A percentile compares a stretch with the other conserved stretches of the same genome.
Conservation (phyloP, 35 echinoderm and acorn worm species). For the Stichopus chloronotus region DNA sequence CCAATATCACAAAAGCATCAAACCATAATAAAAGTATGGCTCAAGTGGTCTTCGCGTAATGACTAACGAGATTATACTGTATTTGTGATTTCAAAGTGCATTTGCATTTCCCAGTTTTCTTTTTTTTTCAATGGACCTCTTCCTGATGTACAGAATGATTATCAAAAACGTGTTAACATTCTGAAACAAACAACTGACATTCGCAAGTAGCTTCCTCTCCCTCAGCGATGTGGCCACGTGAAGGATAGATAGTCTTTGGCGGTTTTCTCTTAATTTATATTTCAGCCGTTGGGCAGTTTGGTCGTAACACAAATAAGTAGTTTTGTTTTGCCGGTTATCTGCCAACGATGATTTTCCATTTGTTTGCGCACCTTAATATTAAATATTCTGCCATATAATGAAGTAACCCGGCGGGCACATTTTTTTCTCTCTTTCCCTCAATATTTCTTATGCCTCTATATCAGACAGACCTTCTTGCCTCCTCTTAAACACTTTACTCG, state of each 20-base stretch:
- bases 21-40: no score
- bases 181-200: no score
- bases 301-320: background rate
- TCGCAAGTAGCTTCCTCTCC: no score
- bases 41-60: no score
- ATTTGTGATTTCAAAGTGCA: no score
- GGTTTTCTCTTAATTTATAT: constrained; percentile 12
- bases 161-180: no score
- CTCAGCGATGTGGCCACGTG: no score
- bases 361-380: background rate
- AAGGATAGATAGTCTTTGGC: background rate
- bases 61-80: no score
- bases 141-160: no score
- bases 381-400: background rate
- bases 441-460: background rate
- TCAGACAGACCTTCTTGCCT: constrained; percentile 6
- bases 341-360: background rate
- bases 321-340: background rate
- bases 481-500: constrained; percentile 19
- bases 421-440: background rate
- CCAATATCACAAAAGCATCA: no score
- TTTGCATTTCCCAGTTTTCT: no score
- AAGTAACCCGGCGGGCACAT: background rate
- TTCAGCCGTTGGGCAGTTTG: background rate
- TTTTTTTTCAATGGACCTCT: no score